Base-by-base conservation (phyloP, 2,113 vertebrate genomes). In the Cepphus grylle region DNA sequence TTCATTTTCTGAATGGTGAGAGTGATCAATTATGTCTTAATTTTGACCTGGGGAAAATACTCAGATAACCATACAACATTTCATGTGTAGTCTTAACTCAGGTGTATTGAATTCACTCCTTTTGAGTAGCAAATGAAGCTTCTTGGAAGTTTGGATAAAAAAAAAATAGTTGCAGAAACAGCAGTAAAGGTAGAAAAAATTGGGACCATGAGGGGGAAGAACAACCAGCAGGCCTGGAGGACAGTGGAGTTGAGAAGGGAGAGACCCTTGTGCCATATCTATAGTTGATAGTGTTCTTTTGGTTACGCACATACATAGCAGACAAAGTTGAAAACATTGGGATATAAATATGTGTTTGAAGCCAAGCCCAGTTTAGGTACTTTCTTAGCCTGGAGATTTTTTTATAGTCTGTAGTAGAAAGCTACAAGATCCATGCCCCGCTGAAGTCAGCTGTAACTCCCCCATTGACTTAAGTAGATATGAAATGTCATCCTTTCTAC, bases 1-100 rank as follows among this genome's bases (percentile, higher is more conserved):
- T 97, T 92, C 38, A 62, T 93, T 90, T 97, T 56, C 94, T 96
- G 22, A 47, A 89, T 89, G 83, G 56, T 95, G 80, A 66, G 27
- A 82, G 36, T 47, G 53, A 43, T 74, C 25, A 52, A 38, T 92
- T 85, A 26, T 43, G 81, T 90, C 30, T 81, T 80, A 27, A 50
- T 82, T 88, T 88, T 91, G 11, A 69, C 15, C 17, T 72, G 61
- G 47, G 36, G 26, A 65, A 88, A 65, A 50, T 59, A 49, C 3
- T 90, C 67, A 55, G 32, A 58, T 59, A 52, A 62, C 27, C 1
- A 9, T 53, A 26, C 8, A 50, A 22, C 18, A 30, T 87, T 78
- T 77, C 10, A 16, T 10, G 9, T 52, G 9, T 59, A 71, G 52
- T 74, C 27, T 47, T 81, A 63, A 69, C 52, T 90, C 10, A 6